Base-by-base conservation (phyloP, 2,888 invertebrate species). In the Piscicola geometra region DNA sequence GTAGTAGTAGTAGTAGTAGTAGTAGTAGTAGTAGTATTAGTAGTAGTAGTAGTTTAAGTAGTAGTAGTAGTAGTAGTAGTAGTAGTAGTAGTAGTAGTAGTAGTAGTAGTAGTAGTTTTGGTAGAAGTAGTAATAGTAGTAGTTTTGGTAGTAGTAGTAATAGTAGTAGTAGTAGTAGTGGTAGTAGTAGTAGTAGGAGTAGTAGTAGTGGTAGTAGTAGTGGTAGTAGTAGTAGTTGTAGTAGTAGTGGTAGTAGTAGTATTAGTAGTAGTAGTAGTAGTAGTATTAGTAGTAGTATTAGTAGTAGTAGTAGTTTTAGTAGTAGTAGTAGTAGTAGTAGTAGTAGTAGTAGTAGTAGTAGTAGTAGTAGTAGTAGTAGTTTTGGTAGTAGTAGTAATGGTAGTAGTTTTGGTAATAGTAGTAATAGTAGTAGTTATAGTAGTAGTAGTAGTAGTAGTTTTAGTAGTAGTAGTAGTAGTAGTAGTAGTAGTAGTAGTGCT, bases 261-360 rank as follows among this genome's bases (percentile, higher is more conserved):
- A 25, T 9, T 56, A n/a, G 25, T n/a, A n/a, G 25, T 56, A 9
- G 41, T 15, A 41, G 5, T 25, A 5, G n/a, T 25, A 5, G n/a
- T 21, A 56, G 5, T 21, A 25, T 3, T 25, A 5, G 60, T 18
- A 5, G 5, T 25, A 15, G 60, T n/a, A 56, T 12, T 64, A 64
- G 5, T 64, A 64, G 21, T 28, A 64, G 21, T 12, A 21, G 5
- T 30, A 64, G 5, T 64, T 12, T 28, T 28, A 64, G 5, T n/a
- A 64, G 5, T 64, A 64, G 5, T 64, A 28, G 21, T 64, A 9
- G 30, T 64, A 64, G 30, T 64, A 64, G 64, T 64, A 64, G n/a
- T 64, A 64, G 30, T 64, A 64, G n/a, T 30, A 64, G 64, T 64
- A 64, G n/a, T 64, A n/a, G 30, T 64, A 64, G 30, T 64, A 64